Percentiles rank a stretch among this genome's conserved stretches.
These are phyloP conservation scores for Psilanteris sp. DNA, from an alignment of 1,140 invertebrate species.

Conservation along the genomic window DNA sequence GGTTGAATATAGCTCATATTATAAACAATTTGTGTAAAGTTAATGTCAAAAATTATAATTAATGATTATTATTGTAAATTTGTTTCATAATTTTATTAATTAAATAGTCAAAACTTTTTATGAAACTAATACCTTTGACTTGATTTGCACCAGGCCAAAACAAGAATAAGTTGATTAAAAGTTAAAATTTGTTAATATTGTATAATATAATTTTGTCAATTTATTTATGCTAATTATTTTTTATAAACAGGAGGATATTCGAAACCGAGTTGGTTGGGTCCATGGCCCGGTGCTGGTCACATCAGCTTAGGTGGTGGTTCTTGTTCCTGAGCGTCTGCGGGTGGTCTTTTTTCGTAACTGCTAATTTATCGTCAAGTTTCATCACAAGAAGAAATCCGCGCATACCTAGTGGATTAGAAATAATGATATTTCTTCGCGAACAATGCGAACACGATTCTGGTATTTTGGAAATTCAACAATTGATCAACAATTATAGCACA, in stretches of 20 bases:
- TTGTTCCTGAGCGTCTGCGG: constrained; percentile 71
- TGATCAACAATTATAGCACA: constrained; percentile 62
- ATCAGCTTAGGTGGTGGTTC: constrained; percentile 75
- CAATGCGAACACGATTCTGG: constrained; percentile 68
- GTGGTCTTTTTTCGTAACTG: constrained; percentile 56
- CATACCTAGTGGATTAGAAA: constrained; percentile 51
- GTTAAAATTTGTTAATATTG: too few species aligned
- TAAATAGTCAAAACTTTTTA: too few species aligned
- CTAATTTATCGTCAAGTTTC: constrained; percentile 57
- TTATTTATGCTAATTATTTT: too few species aligned
- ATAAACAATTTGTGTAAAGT: too few species aligned
- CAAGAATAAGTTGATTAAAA: too few species aligned
- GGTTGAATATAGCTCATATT: too few species aligned
- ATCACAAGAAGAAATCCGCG: constrained; percentile 30
- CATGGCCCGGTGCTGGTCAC: constrained; percentile 77
- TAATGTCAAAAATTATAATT: too few species aligned
- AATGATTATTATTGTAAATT: too few species aligned
- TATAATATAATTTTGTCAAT: too few species aligned
- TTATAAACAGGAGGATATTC: constrained; percentile 22
- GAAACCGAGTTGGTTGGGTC: constrained; percentile 62
- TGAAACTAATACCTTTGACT: too few species aligned
- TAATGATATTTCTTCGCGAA: constrained; percentile 74
- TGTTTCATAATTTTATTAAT: too few species aligned
- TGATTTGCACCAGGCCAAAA: too few species aligned
- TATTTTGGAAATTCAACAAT: constrained; percentile 66